A percentile compares a stretch with the other conserved stretches of the same genome.
Evolutionary conservation across 2,797 vertebrate genomes (phyloP).

Genomic region (Oryzias dopingdopingensis): DNA sequence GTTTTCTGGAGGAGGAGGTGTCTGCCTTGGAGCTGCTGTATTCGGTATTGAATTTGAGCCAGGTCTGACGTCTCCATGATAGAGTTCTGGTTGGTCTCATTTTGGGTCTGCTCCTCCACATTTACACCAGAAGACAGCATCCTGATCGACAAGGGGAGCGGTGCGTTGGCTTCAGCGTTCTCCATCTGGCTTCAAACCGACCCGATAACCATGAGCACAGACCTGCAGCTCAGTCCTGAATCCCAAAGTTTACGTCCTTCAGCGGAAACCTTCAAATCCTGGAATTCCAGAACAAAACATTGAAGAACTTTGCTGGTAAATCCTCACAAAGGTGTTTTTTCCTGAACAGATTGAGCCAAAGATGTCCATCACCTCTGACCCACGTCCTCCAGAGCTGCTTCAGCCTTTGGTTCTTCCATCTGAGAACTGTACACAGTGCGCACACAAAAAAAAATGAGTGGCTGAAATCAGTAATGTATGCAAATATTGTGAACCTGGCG

Average conservation of each 20-base stretch:
- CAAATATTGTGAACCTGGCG: constrained; percentile 27
- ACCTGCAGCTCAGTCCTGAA: not conserved
- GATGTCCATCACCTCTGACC: too few relatives aligned
- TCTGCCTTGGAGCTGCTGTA: constrained; percentile 53
- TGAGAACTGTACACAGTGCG: constrained; percentile 5
- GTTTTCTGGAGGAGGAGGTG: constrained; percentile 33
- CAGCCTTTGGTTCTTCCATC: not conserved
- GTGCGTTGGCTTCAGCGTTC: not conserved
- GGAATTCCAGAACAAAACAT: too few relatives aligned
- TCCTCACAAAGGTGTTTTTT: too few relatives aligned
- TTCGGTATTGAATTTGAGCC: constrained; percentile 34
- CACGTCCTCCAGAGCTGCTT: not conserved
- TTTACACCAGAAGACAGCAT: accelerated
- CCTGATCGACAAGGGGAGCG: not conserved
- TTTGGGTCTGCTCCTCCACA: not conserved
- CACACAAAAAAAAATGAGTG: constrained; percentile 21
- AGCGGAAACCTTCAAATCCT: not conserved
- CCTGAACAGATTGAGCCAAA: too few relatives aligned
- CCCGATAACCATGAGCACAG: not conserved
- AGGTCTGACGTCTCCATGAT: not conserved
- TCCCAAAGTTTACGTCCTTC: not conserved
- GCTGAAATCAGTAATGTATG: constrained; percentile 20
- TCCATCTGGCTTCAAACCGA: constrained; percentile 15
- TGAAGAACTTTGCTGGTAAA: too few relatives aligned
- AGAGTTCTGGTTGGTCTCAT: not conserved